Evolutionary conservation across 2,888 invertebrate genomes (phyloP).

Genomic region (Emmelina monodactyla): DNA sequence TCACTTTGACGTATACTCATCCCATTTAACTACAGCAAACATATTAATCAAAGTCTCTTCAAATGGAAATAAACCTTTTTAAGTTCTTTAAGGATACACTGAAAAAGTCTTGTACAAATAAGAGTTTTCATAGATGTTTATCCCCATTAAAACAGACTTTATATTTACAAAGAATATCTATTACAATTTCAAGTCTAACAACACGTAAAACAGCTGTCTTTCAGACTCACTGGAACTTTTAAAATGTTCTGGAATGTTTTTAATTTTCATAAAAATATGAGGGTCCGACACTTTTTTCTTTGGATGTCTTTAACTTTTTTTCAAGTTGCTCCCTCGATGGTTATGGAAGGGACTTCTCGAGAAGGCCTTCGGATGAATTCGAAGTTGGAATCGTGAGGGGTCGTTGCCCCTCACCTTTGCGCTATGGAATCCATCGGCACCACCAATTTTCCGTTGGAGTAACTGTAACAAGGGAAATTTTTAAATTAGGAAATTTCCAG

Average conservation of each 20-base stretch:
- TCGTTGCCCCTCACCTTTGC: conserved; percentile 53
- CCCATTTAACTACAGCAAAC: conserved; percentile 8
- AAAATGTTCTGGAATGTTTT: conserved; percentile 23
- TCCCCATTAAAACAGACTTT: no score
- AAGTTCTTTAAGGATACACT: no score
- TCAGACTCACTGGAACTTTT: conserved; percentile 34
- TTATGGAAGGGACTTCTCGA: conserved; percentile 20
- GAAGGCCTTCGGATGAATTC: conserved; percentile 49
- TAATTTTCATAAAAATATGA: neutral
- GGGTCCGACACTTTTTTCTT: neutral
- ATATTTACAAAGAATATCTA: neutral
- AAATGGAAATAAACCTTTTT: no score
- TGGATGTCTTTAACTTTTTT: no score
- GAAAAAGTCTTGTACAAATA: no score
- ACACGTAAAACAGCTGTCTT: conserved; percentile 27
- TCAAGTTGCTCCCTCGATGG: neutral
- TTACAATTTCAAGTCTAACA: conserved; percentile 1
- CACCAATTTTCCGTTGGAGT: conserved; percentile 67
- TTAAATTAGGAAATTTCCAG: conserved; percentile 15
- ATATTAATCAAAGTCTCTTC: no score
- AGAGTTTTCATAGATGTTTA: no score
- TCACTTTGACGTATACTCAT: conserved; percentile 62
- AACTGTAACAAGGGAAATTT: conserved; percentile 50
- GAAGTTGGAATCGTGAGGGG: conserved; percentile 46
- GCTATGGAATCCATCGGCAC: conserved; percentile 67